Evolutionary conservation across 2,888 invertebrate genomes (phyloP), one percentile per base, ranked within the genome.

Genomic region (Brassicogethes aeneus): DNA sequence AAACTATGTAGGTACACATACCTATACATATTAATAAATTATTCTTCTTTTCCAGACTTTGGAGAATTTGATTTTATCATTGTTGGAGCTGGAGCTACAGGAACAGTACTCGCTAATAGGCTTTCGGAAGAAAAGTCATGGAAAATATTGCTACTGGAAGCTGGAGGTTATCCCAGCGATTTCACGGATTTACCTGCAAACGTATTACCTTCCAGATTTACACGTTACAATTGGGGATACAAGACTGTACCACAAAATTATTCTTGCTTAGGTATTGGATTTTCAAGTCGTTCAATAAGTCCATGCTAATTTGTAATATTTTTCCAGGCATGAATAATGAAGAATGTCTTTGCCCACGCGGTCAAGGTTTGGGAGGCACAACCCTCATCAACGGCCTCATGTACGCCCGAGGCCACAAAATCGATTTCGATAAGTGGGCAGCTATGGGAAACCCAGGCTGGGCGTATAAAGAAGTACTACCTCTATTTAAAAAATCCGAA

Each of bases 181-280:
- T 53, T 70, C 16, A 69, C 69, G 14, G 70, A 72, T 47, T 62
- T 75, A 2, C 75, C 76, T 0, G 54, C 37, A 65, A 66, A 54
- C 62, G 71, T 36, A 8, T 23, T 44, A 2, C 16, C 48, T 12
- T 38, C 75, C 16, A 73, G 74, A 44, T 57, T 71, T 45, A 71
- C 74, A 2, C 65, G 67, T 16, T 71, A 70, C 52, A 77, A 76
- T 54, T 79, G 78, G 78, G 70, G 70, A 10, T 77, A 74, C 63
- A 65, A 63, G 29, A 72, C 74, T 0, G 73, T 74, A 46, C 72
- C 73, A 0, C 75, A 77, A 51, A 59, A 64, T 1, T 65, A 67
- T 30, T 72, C 72, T 2, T 77, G 76, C 44, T 53, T 70, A n/a
- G 73, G 76, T 47, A 57, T n/a, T n/a, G n/a, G n/a, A 48, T 45